These are phyloP conservation scores for Paracanthobrama guichenoti DNA, from an alignment of 2,113 vertebrate genomes.

Conservation along the genomic window DNA sequence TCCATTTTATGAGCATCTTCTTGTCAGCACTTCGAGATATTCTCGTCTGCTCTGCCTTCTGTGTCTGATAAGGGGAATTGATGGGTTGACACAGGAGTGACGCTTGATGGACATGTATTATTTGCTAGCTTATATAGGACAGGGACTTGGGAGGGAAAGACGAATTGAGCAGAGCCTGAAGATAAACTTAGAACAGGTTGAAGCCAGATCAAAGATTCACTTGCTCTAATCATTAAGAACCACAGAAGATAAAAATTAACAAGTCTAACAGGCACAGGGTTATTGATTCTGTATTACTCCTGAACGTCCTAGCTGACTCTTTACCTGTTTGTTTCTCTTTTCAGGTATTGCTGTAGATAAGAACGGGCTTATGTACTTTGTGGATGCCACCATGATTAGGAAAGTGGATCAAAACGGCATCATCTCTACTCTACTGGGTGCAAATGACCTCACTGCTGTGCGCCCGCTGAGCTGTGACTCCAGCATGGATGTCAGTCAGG, in stretches of 20 bases:
- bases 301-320: constrained; percentile 3
- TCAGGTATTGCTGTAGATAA: constrained; percentile 97
- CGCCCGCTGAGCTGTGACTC: constrained; percentile 85
- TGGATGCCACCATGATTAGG: constrained; percentile 98
- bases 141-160: constrained; percentile 15
- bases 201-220: constrained; percentile 30
- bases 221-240: constrained; percentile 17
- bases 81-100: constrained; percentile 29
- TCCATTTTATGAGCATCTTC: constrained; percentile 32
- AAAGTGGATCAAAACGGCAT: constrained; percentile 99
- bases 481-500: constrained; percentile 99
- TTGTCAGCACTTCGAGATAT: constrained; percentile 38
- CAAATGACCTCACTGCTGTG: constrained; percentile 94
- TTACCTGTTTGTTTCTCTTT: constrained; percentile 49
- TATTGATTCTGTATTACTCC: not conserved
- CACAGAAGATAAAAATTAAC: not conserved
- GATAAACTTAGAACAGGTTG: constrained; percentile 35
- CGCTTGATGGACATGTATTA: constrained; percentile 35
- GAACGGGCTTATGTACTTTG: constrained; percentile 97
- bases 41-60: constrained; percentile 38
- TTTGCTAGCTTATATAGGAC: constrained; percentile 34
- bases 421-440: constrained; percentile 96
- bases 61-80: constrained; percentile 21
- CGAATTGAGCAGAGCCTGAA: constrained; percentile 10
- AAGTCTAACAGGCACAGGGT: not conserved